These are phyloP conservation scores for Nannoperca australis DNA, from an alignment of 2,797 vertebrate species.

Conservation along the genomic window DNA sequence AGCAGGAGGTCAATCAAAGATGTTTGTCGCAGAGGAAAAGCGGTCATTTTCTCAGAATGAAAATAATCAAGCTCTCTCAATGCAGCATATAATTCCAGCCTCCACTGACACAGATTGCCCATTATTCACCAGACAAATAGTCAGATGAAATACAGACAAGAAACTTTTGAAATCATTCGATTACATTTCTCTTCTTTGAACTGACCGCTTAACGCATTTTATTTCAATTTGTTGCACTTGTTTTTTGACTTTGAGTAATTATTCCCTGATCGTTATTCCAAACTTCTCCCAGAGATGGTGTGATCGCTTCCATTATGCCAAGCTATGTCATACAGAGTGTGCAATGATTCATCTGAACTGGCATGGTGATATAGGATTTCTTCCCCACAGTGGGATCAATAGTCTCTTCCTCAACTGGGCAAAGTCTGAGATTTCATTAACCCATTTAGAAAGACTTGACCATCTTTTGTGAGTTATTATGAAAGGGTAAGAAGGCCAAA, in stretches of 20 bases:
- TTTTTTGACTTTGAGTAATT: constrained; percentile 77
- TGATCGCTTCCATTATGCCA: constrained; percentile 73
- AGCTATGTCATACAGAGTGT: constrained; percentile 75
- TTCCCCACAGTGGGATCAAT: constrained; percentile 82
- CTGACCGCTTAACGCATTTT: constrained; percentile 63
- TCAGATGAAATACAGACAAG: constrained; percentile 61
- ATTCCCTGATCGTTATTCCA: constrained; percentile 71
- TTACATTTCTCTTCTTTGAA: constrained; percentile 61
- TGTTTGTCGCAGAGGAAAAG: constrained; percentile 60
- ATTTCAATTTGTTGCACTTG: constrained; percentile 52
- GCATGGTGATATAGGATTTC: constrained; percentile 83
- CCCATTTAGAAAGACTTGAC: constrained; percentile 82
- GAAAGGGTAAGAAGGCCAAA: constrained; percentile 81
- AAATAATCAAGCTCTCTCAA: constrained; percentile 66
- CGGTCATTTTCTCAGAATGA: constrained; percentile 60
- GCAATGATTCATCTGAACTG: constrained; percentile 85
- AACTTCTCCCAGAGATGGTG: constrained; percentile 68
- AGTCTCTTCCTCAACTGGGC: constrained; percentile 75
- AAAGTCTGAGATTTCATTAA: constrained; percentile 87
- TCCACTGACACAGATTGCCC: constrained; percentile 54
- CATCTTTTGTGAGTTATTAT: constrained; percentile 85
- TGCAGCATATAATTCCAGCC: constrained; percentile 53
- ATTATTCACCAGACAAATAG: constrained; percentile 72
- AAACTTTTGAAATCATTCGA: constrained; percentile 70
- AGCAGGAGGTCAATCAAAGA: constrained; percentile 65